phyloP scores from a whole-genome alignment of 2,888 invertebrate genomes.

The Serrognathus titanus region DNA sequence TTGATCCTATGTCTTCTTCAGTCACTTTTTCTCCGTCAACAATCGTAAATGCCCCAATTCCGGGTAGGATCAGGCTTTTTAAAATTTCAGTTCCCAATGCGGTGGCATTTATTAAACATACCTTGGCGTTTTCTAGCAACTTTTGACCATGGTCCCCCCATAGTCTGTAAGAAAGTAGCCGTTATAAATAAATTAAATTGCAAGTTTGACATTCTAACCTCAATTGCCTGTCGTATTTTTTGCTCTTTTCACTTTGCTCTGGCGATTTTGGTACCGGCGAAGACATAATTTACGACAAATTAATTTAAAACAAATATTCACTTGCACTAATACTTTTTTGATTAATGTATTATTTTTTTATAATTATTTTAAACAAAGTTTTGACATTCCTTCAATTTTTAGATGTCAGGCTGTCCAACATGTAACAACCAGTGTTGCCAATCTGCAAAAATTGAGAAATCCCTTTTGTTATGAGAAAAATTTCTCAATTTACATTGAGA shows the following conservation, averaged over 20 bases:
- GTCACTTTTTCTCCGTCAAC: slow-evolving; percentile 84
- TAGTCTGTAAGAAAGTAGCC: slow-evolving; percentile 56
- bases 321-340: too few relatives aligned
- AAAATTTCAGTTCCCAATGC: slow-evolving; percentile 92
- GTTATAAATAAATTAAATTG: not conserved
- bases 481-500: too few relatives aligned
- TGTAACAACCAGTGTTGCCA: too few relatives aligned
- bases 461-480: too few relatives aligned
- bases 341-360: too few relatives aligned
- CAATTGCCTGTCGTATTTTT: slow-evolving; percentile 74
- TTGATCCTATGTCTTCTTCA: slow-evolving; percentile 90
- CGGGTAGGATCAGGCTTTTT: slow-evolving; percentile 93
- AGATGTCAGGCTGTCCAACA: too few relatives aligned
- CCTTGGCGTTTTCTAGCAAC: slow-evolving; percentile 81
- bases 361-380: too few relatives aligned
- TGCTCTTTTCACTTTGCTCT: slow-evolving; percentile 64
- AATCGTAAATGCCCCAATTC: slow-evolving; percentile 88
- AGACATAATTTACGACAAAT: slow-evolving; percentile 47
- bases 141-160: slow-evolving; percentile 99
- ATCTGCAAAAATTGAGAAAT: too few relatives aligned
- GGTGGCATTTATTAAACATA: slow-evolving; percentile 92
- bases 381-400: too few relatives aligned
- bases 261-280: slow-evolving; percentile 65
- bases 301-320: too few relatives aligned
- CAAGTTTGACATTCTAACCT: slow-evolving; percentile 34